These are phyloP conservation scores for Magallana gigas DNA, from an alignment of 1,140 invertebrate species.

Conservation along the genomic window DNA sequence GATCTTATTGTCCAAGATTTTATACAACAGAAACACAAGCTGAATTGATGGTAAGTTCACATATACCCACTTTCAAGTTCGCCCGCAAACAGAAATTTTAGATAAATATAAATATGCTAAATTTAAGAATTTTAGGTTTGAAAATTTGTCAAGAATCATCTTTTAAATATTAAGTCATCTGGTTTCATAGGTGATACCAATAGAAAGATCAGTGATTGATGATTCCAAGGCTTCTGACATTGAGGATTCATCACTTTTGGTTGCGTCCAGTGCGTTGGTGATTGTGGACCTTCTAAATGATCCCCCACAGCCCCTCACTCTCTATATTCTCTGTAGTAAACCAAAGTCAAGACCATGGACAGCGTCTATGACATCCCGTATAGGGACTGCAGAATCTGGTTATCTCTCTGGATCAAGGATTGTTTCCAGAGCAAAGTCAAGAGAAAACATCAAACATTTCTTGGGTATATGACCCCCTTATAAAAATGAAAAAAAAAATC, in stretches of 20 bases:
- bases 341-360: constrained; percentile 40
- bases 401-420: constrained; percentile 19
- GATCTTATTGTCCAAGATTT: constrained; percentile 33
- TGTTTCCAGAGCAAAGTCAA: constrained; percentile 28
- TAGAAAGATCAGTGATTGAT: constrained; percentile 7
- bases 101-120: neutral
- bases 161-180: neutral
- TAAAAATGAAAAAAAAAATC: no score
- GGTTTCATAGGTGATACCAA: constrained; percentile 20
- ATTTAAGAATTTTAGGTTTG: neutral
- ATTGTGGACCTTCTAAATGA: constrained; percentile 22
- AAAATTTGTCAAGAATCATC: neutral
- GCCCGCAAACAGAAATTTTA: neutral
- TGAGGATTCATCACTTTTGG: constrained; percentile 16
- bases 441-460: constrained; percentile 34
- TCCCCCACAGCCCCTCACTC: constrained; percentile 32
- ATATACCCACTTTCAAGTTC: no score
- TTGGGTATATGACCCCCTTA: neutral
- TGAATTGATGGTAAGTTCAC: neutral
- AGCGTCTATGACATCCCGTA: constrained; percentile 23
- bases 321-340: constrained; percentile 36
- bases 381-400: constrained; percentile 25
- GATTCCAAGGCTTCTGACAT: constrained; percentile 21
- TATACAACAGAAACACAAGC: neutral
- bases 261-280: neutral